Conservation (phyloP, 2,113 vertebrate genomes). For the Sorex araneus region DNA sequence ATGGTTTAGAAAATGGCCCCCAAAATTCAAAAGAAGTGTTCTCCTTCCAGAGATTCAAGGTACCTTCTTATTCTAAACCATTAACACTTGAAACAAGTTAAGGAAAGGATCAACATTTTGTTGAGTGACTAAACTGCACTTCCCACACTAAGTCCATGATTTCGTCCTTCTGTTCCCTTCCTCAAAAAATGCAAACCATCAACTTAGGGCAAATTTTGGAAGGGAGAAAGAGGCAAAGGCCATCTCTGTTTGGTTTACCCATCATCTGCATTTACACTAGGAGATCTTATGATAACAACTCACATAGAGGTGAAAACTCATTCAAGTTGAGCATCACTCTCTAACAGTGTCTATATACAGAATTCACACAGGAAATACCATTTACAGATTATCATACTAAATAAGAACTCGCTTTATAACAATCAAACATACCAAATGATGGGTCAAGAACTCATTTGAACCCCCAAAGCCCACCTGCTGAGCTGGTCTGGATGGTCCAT, state of each 20-base stretch:
- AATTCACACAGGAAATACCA: not conserved
- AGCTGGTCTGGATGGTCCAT: too few species aligned
- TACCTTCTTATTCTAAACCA: conserved; percentile 32
- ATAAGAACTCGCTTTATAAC: not conserved
- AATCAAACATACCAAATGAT: conserved; percentile 14
- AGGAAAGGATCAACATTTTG: not conserved
- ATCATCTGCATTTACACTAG: not conserved
- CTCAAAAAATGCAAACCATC: not conserved
- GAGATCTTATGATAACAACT: too few species aligned
- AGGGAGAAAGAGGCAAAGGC: not conserved
- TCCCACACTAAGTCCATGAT: not conserved
- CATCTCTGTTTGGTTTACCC: not conserved
- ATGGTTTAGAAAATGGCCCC: not conserved
- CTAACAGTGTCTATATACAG: not conserved
- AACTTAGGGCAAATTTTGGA: not conserved
- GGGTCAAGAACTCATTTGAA: not conserved
- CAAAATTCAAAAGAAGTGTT: too few species aligned
- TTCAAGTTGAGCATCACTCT: not conserved
- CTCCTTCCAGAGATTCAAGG: not conserved
- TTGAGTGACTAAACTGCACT: not conserved
- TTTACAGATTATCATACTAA: not conserved
- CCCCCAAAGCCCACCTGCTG: too few species aligned
- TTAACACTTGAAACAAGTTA: conserved; percentile 52
- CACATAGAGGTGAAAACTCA: not conserved
- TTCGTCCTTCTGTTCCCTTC: not conserved